Evolutionary conservation across 2,888 invertebrate species (phyloP).

Genomic region (Drosophila affinis): DNA sequence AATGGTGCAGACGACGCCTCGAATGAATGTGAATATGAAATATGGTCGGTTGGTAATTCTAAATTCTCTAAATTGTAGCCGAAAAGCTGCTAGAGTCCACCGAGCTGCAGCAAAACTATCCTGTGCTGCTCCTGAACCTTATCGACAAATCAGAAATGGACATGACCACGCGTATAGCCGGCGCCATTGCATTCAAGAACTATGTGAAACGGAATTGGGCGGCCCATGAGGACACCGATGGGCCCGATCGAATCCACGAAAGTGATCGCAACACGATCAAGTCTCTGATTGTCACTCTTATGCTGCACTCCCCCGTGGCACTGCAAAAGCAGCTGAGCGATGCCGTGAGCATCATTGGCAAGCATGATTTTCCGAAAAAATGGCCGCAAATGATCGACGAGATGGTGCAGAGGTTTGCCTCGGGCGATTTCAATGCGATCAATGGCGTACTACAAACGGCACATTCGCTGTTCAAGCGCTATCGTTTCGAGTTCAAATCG

Average conservation of each 20-base stretch:
- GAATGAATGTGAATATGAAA: not conserved
- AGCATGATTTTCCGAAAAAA: conserved; percentile 97
- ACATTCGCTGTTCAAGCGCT: conserved; percentile 97
- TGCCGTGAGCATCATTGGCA: conserved; percentile 97
- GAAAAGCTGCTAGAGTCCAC: conserved; percentile 96
- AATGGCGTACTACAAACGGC: conserved; percentile 97
- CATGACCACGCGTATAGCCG: conserved; percentile 92
- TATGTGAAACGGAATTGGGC: conserved; percentile 98
- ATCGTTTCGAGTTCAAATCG: conserved; percentile 97
- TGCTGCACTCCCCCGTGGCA: conserved; percentile 95
- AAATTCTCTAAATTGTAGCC: conserved; percentile 85
- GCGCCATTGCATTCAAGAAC: conserved; percentile 98
- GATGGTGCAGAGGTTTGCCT: conserved; percentile 96
- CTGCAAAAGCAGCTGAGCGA: conserved; percentile 97
- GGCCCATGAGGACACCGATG: conserved; percentile 88
- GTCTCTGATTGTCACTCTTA: conserved; percentile 93
- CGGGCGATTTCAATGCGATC: conserved; percentile 96
- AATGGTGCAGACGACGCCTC: conserved; percentile 37
- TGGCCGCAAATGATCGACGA: conserved; percentile 97
- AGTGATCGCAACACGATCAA: conserved; percentile 93
- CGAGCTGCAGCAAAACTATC: conserved; percentile 95
- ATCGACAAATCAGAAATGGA: conserved; percentile 93
- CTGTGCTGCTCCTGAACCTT: conserved; percentile 92
- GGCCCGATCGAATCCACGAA: conserved; percentile 90
- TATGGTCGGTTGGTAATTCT: not conserved